A percentile compares a stretch with the other conserved stretches of the same genome.
phyloP scores from a whole-genome alignment of 2,888 invertebrate genomes.

The Blera fallax region DNA sequence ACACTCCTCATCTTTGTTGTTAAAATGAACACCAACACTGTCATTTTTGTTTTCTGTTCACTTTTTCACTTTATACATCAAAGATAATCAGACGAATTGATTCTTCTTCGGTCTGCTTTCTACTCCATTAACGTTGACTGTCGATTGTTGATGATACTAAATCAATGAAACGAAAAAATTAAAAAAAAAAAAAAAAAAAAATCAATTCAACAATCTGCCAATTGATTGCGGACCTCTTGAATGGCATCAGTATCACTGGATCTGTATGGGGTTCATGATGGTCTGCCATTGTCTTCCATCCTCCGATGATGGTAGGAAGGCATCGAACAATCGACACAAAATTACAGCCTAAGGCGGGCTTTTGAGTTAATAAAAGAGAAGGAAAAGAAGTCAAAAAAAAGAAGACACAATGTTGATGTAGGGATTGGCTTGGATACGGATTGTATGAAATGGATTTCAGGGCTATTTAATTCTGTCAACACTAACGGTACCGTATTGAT shows the following conservation, averaged over 20 bases:
- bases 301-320: slow-evolving; percentile 18
- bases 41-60: background rate
- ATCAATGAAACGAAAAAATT: slow-evolving; percentile 31
- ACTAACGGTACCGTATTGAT: background rate
- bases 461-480: slow-evolving; percentile 27
- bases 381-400: background rate
- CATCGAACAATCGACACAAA: slow-evolving; percentile 59
- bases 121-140: slow-evolving; percentile 38
- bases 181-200: slow-evolving; percentile 47
- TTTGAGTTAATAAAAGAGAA: slow-evolving; percentile 41
- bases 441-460: slow-evolving; percentile 33
- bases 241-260: slow-evolving; percentile 15
- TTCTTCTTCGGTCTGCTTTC: slow-evolving; percentile 26
- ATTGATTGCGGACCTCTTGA: slow-evolving; percentile 23
- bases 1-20: background rate
- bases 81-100: slow-evolving; percentile 40
- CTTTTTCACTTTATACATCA: background rate
- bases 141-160: slow-evolving; percentile 40
- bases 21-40: too few species aligned
- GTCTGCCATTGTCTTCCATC: slow-evolving; percentile 11
- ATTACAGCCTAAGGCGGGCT: slow-evolving; percentile 56
- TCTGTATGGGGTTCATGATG: slow-evolving; percentile 5
- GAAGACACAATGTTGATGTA: background rate
- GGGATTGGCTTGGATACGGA: slow-evolving; percentile 20
- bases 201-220: slow-evolving; percentile 60